Evolutionary conservation across 2,113 vertebrate genomes (phyloP).

Genomic region (cattle (Bos taurus)): DNA sequence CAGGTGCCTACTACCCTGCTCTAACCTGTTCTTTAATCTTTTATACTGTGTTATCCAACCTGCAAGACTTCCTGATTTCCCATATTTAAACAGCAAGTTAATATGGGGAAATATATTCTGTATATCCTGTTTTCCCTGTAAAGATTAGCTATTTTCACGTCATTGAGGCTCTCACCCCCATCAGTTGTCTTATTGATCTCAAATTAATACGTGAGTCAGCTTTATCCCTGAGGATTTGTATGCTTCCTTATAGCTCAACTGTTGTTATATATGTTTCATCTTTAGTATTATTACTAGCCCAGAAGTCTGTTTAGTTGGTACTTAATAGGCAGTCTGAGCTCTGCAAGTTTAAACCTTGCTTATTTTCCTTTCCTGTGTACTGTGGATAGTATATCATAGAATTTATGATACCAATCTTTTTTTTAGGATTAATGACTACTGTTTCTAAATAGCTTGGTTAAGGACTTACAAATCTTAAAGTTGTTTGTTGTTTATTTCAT

Average conservation of each 20-base stretch:
- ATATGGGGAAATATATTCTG: constrained; percentile 11
- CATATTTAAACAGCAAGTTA: constrained; percentile 42
- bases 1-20: constrained; percentile 48
- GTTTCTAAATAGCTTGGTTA: constrained; percentile 33
- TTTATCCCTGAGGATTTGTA: constrained; percentile 29
- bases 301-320: neutral
- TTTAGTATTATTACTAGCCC: neutral
- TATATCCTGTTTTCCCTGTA: neutral
- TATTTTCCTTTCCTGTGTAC: constrained; percentile 17
- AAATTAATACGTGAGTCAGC: constrained; percentile 3
- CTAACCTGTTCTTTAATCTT: constrained; percentile 68
- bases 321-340: neutral
- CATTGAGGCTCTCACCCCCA: neutral
- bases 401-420: neutral
- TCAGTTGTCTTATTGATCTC: neutral
- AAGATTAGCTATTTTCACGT: neutral
- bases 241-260: neutral
- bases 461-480: neutral
- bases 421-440: constrained; percentile 4
- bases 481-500: neutral
- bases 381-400: neutral
- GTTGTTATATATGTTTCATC: neutral
- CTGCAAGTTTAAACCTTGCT: neutral
- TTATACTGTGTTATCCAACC: constrained; percentile 28
- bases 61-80: constrained; percentile 53